Base-by-base conservation (phyloP, 2,888 invertebrate species). In the Plebejus argus region DNA sequence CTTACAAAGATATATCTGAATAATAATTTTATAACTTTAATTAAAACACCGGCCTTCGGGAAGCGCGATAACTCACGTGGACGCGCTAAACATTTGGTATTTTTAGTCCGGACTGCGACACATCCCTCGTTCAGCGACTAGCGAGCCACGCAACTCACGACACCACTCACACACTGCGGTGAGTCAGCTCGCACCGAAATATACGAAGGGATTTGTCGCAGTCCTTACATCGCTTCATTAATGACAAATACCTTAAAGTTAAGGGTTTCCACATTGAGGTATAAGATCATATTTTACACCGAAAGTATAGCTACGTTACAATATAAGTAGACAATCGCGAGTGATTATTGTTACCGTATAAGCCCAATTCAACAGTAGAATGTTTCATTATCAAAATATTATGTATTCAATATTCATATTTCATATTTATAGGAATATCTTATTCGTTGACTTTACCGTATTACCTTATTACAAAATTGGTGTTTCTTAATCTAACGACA, bases 331-430 rank as follows among this genome's bases (percentile, higher is more conserved):
- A 56, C 70, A 79, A 77, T 80, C 85, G 84, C 86, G 82, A 87
- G 88, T 82, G 86, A 86, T 82, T 86, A 86, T 87, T 86, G 88
- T 85, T 77, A 86, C 86, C 86, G 84, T 85, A 84, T 88, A 89
- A 90, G 90, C 88, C 87, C 87, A 87, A 87, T 83, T 85, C 85
- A 87, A 87, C 83, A 85, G 82, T 86, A 85, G 84, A 86, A 88
- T 84, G 82, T 87, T 85, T 82, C 83, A 85, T 88, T 89, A 89
- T 85, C 86, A 91, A 91, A 90, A 90, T 90, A 89, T 87, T n/a
- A n/a, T n/a, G n/a, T n/a, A n/a, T n/a, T n/a, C n/a, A n/a, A 84
- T 85, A 85, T 20, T 74, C 28, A 74, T 45, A 72, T 72, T 49
- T 72, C 61, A 66, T 66, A 61, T 61, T 45, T 72, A 72, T 72